Evolutionary conservation across 2,888 invertebrate genomes (phyloP).

Genomic region (Eristalis intricaria): DNA sequence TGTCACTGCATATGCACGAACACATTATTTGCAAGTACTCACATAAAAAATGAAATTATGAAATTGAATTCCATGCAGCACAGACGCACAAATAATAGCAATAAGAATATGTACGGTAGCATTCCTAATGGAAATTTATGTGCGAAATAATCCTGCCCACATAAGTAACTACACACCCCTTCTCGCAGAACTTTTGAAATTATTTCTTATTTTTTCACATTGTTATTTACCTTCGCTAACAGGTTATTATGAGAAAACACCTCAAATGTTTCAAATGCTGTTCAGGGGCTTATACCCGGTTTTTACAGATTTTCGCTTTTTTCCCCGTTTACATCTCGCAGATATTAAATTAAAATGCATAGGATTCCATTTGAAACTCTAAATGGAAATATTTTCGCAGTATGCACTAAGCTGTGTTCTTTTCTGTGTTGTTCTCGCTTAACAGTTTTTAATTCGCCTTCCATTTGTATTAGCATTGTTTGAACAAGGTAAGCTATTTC

Average conservation of each 20-base stretch:
- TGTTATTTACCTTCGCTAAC: slow-evolving; percentile 6
- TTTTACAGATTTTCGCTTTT: slow-evolving; percentile 17
- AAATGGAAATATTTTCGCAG: slow-evolving; percentile 60
- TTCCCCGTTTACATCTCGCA: slow-evolving; percentile 10
- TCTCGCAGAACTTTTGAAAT: slow-evolving; percentile 48
- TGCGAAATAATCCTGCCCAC: not conserved
- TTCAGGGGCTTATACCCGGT: slow-evolving; percentile 33
- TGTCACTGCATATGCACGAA: not conserved
- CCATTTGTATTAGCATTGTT: slow-evolving; percentile 56
- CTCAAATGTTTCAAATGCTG: slow-evolving; percentile 57
- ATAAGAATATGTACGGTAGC: not conserved
- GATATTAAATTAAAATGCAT: slow-evolving; percentile 38
- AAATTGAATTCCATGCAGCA: not conserved
- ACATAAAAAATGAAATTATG: not conserved
- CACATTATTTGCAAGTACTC: not conserved
- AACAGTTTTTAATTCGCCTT: slow-evolving; percentile 69
- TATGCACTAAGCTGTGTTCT: slow-evolving; percentile 48
- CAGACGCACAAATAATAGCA: not conserved
- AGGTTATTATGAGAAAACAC: slow-evolving; percentile 59
- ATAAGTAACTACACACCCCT: not conserved
- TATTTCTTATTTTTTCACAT: slow-evolving; percentile 37
- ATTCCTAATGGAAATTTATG: not conserved
- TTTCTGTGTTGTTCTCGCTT: slow-evolving; percentile 11
- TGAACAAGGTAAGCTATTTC: slow-evolving; percentile 13
- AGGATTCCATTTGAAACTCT: slow-evolving; percentile 49